A percentile compares a stretch with the other conserved stretches of the same genome.
phyloP scores from a whole-genome alignment of 2,888 invertebrate genomes.

The Brenthis daphne region DNA sequence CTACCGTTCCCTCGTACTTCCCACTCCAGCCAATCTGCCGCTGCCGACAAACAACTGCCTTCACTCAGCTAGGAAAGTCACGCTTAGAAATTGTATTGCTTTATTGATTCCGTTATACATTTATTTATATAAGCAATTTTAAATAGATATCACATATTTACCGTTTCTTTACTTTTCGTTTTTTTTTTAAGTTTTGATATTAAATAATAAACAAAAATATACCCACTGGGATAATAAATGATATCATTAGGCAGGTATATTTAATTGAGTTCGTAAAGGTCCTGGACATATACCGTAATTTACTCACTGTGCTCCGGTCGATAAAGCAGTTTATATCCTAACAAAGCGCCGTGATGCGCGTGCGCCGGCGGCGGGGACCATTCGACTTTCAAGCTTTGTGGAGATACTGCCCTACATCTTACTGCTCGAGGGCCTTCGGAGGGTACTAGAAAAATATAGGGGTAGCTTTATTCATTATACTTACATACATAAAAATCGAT shows the following conservation, averaged over 20 bases:
- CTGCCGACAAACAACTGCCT: conserved; percentile 80
- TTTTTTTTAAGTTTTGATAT: too few relatives aligned
- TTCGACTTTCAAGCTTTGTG: conserved; percentile 90
- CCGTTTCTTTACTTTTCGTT: too few relatives aligned
- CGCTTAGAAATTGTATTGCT: conserved; percentile 19
- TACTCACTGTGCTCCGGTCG: conserved; percentile 83
- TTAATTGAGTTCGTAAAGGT: background rate
- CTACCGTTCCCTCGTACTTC: conserved; percentile 67
- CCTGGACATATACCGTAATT: conserved; percentile 31
- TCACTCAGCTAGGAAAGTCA: conserved; percentile 71
- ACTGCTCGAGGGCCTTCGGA: conserved; percentile 89
- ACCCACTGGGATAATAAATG: too few relatives aligned
- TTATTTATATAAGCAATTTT: background rate
- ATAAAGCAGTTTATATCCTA: conserved; percentile 93
- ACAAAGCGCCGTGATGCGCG: conserved; percentile 88
- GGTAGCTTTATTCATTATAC: too few relatives aligned
- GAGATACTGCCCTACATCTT: conserved; percentile 88
- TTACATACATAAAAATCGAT: too few relatives aligned
- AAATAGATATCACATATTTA: background rate
- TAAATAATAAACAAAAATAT: too few relatives aligned
- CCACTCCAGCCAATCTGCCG: conserved; percentile 78
- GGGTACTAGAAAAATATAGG: conserved; percentile 80
- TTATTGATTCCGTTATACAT: background rate
- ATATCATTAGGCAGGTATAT: background rate
- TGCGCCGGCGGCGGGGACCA: conserved; percentile 89